Evolutionary conservation across 2,113 vertebrate genomes (phyloP), one percentile per base, ranked within the genome.

Genomic region (Danionella cerebrum): DNA sequence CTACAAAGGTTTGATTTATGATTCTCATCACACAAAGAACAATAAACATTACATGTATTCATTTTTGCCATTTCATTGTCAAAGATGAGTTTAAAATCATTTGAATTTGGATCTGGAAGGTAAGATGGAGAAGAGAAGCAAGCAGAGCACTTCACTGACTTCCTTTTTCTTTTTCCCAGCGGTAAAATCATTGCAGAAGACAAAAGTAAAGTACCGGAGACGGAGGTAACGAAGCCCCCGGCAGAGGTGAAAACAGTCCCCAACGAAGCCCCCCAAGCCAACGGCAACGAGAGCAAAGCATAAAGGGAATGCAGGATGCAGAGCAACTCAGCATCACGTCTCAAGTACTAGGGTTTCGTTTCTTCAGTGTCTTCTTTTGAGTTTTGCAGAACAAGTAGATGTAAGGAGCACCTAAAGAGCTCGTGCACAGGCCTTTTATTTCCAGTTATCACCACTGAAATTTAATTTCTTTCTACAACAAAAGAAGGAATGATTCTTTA

Each of bases 281-380:
- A 95, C 62, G 94, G 91, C 73, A 93, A 86, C 0, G 96, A 98
- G 73, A 97, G 95, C 86, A 98, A 96, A 94, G 96, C 95, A 79
- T 98, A 93, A 98, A 88, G 50, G 21, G n/a, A 22, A 54, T 19
- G 36, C 3, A 5, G 21, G 71, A 79, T 68, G 78, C 76, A 72
- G 57, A 74, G 73, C 77, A 70, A 77, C 77, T 88, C 74, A 67
- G 64, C 62, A 24, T 13, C 62, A 82, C 75, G 78, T 74, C 68
- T 82, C 60, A 60, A 60, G 14, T 47, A 70, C 74, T 72, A 84
- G 82, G 82, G 79, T 83, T 85, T 82, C 72, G 63, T 87, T 89
- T 85, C 83, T 90, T 83, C 88, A 84, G 88, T 91, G 89, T 94
- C 91, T 92, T 90, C 90, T 90, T n/a, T 63, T 80, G 76, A 83